These are phyloP conservation scores for Porites divaricata DNA, from an alignment of 92 coral and sea anemone genomes.

Conservation along the genomic window DNA sequence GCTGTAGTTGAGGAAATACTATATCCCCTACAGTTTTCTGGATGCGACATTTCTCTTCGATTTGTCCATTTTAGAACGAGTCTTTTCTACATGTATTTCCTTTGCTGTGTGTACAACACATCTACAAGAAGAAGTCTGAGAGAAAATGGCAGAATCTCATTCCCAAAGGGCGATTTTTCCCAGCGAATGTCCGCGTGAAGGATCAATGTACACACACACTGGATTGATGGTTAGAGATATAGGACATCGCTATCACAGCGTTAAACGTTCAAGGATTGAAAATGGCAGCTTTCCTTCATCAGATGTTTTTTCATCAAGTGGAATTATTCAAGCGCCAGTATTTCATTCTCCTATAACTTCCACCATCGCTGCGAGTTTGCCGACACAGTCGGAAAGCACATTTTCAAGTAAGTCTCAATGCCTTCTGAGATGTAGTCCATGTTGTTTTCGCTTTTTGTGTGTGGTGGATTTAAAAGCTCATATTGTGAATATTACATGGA, in stretches of 20 bases:
- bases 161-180: slow-evolving; percentile 37
- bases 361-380: slow-evolving; percentile 67
- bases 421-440: background rate
- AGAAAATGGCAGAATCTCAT: slow-evolving; percentile 41
- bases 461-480: background rate
- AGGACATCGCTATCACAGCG: slow-evolving; percentile 54
- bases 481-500: background rate
- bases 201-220: slow-evolving; percentile 28
- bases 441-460: background rate
- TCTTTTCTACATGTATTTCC: background rate
- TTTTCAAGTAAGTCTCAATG: slow-evolving; percentile 67
- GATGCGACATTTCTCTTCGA: slow-evolving; percentile 36
- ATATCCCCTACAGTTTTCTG: slow-evolving; percentile 50
- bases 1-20: slow-evolving; percentile 25
- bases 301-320: slow-evolving; percentile 54
- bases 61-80: slow-evolving; percentile 12
- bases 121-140: background rate
- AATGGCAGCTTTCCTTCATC: slow-evolving; percentile 58
- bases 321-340: slow-evolving; percentile 59
- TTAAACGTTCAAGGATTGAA: slow-evolving; percentile 82
- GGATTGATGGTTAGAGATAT: slow-evolving; percentile 44
- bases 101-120: background rate
- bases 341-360: slow-evolving; percentile 75
- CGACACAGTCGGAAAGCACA: slow-evolving; percentile 73
- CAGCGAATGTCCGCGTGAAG: slow-evolving; percentile 31